Evolutionary conservation across 1,140 invertebrate species (phyloP), one percentile per base, ranked within the genome.

Genomic region (Ceratina japonica): DNA sequence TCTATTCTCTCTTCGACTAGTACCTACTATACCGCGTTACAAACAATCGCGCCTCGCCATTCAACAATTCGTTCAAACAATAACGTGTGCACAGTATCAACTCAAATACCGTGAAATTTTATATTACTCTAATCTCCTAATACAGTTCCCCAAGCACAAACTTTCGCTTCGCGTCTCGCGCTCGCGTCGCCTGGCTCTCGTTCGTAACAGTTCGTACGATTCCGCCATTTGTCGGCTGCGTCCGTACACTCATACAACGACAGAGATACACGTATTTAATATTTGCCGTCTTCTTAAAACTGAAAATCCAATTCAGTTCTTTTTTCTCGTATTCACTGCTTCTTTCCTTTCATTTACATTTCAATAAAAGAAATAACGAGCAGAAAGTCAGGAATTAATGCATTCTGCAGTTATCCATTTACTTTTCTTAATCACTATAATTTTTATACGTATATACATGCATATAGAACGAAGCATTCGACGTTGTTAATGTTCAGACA

Each of bases 141-240:
- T 44, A 10, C 37, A 10, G 37, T 44, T 44, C 37, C 37, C 3
- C 37, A 10, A 44, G 37, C 37, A 56, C 24, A 63, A 58, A 52
- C 72, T 75, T 58, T 75, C 72, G 73, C 69, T 31, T 16, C 77
- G 7, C 37, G 37, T 44, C 37, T n/a, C n/a, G n/a, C n/a, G n/a
- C n/a, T n/a, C n/a, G n/a, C 37, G 37, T 44, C 37, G 37, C 37
- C 37, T 44, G 37, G 37, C 37, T 10, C 27, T 10, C 37, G 37
- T 44, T 44, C 37, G 37, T 44, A 7, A 8, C 37, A 18, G 13
- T 49, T 80, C 78, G 78, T 66, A 54, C 16, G 62, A 22, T 54
- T 75, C 61, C 72, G 78, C 8, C 59, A 5, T 16, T 54, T 2
- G 49, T 75, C 73, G 78, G 56, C 20, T 58, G 75, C 63, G 73